Percentiles rank a stretch among this genome's conserved stretches.
phyloP scores from a whole-genome alignment of 1,140 invertebrate genomes.

The Sarcophaga bullata region DNA sequence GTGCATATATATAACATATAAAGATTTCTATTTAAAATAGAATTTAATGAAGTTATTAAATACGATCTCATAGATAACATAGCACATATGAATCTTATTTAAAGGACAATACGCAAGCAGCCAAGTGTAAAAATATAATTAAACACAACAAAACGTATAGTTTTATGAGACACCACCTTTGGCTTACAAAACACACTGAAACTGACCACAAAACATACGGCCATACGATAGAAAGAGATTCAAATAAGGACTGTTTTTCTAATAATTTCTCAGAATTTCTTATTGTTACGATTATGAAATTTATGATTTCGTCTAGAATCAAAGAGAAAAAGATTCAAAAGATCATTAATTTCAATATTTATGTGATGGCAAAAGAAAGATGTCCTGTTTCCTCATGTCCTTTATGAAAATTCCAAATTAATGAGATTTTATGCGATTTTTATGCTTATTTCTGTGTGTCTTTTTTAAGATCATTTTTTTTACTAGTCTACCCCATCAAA shows the following conservation, averaged over 20 bases:
- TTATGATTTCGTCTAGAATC: no score
- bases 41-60: slow-evolving; percentile 1
- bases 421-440: slow-evolving; percentile 31
- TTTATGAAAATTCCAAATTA: slow-evolving; percentile 4
- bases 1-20: neutral
- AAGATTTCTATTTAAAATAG: neutral
- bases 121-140: slow-evolving; percentile 11
- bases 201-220: neutral
- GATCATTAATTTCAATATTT: slow-evolving; percentile 37
- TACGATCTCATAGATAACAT: neutral
- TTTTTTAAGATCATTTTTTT: neutral
- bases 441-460: neutral
- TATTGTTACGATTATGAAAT: neutral
- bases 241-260: neutral
- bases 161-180: neutral
- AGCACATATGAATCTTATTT: neutral
- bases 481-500: neutral
- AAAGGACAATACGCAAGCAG: neutral
- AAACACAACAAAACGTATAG: neutral
- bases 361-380: neutral
- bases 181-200: neutral
- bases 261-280: neutral
- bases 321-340: no score
- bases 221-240: neutral
- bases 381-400: neutral